Evolutionary conservation across 2,113 vertebrate species (phyloP), one percentile per base, ranked within the genome.

Genomic region (Nyctibius bracteatus): DNA sequence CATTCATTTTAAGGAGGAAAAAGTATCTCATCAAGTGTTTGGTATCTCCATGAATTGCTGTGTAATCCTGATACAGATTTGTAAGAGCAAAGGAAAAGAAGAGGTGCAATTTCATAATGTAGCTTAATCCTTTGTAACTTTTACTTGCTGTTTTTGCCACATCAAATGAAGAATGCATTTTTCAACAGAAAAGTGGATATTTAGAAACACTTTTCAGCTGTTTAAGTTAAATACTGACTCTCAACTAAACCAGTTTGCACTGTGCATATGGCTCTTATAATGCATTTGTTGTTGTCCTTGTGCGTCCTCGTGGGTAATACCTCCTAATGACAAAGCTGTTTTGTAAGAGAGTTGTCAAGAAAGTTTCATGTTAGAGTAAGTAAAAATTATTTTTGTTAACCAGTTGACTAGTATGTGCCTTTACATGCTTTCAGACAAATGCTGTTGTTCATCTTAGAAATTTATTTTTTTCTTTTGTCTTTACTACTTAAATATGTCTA

Each of bases 231-330:
- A 73, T 44, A 24, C 9, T 67, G 28, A 27, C n/a, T 54, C 13
- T 70, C 62, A 79, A 5, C 46, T 72, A 62, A 33, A 23, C 22
- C 14, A 37, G 5, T 27, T 35, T 70, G 65, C 5, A n/a, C 5
- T 0, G 0, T 22, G 23, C 20, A 17, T 9, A 6, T 44, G 37
- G 20, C 31, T 62, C 19, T 90, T 49, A 12, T 0, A 54, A 1
- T 30, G 8, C 10, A 12, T 82, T 74, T 72, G 21, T 57, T 65
- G 19, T 57, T 59, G 31, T 47, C 13, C 39, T 54, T 28, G 25
- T 74, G 68, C 44, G 22, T 8, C 25, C 28, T 58, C 17, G 6
- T 55, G 35, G 17, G 31, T 37, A 20, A 1, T 43, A 9, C 7
- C 16, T 68, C 17, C 54, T 82, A 46, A 23, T 31, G 31, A 23